phyloP scores from a whole-genome alignment of 2,113 vertebrate species.

The Sciurus niger region DNA sequence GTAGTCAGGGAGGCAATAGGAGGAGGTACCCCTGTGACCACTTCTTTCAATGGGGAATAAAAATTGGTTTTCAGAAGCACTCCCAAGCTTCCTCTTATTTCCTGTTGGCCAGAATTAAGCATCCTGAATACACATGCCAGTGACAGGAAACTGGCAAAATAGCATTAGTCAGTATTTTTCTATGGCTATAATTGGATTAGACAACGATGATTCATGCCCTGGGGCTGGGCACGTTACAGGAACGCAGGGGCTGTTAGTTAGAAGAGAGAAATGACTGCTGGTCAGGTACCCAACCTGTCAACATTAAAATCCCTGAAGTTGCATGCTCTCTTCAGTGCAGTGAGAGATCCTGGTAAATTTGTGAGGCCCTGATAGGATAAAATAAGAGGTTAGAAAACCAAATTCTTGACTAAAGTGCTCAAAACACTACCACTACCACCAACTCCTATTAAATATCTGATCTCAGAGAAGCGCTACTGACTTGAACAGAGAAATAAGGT shows the following conservation, averaged over 20 bases:
- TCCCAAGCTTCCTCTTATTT: neutral
- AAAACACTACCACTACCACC: neutral
- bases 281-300: neutral
- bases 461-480: neutral
- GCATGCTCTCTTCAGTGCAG: neutral
- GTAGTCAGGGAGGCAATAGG: neutral
- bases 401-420: neutral
- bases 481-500: neutral
- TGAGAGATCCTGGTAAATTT: neutral
- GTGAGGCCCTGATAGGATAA: neutral
- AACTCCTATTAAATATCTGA: neutral
- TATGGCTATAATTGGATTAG: neutral
- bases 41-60: neutral
- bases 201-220: neutral
- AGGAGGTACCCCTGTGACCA: neutral
- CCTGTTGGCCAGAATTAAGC: neutral
- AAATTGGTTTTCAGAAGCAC: neutral
- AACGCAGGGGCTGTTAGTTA: neutral
- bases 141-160: neutral
- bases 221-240: neutral
- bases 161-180: neutral
- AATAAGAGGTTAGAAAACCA: slow-evolving; percentile 9
- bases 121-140: neutral
- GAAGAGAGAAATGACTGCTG: neutral
- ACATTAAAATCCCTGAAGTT: neutral